These are phyloP conservation scores for Seriola dumerili DNA, from an alignment of 2,113 vertebrate species.

Conservation along the genomic window DNA sequence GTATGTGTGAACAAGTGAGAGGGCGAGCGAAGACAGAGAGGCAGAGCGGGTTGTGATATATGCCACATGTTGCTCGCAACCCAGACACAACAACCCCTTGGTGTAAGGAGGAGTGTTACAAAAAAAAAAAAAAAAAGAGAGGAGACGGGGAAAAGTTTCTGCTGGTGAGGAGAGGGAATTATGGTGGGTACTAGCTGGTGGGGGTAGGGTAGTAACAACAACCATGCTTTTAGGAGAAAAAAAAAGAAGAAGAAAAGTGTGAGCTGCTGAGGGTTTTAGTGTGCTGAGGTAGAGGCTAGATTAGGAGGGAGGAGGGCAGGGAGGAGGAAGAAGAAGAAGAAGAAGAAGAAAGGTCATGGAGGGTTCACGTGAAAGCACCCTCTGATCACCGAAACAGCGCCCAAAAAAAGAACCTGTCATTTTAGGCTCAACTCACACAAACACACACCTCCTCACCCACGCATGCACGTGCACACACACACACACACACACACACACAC, in stretches of 20 bases:
- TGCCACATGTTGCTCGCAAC: conserved; percentile 72
- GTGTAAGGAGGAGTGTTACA: conserved; percentile 60
- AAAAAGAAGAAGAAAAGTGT: conserved; percentile 39
- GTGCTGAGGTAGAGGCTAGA: conserved; percentile 29
- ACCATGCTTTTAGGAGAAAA: conserved; percentile 41
- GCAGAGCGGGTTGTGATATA: conserved; percentile 65
- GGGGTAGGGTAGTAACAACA: conserved; percentile 53
- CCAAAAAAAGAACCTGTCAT: conserved; percentile 75
- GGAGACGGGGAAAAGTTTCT: conserved; percentile 59
- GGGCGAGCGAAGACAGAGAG: conserved; percentile 29
- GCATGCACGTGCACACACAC: conserved; percentile 13
- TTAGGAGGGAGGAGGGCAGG: conserved; percentile 10
- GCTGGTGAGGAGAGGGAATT: conserved; percentile 61
- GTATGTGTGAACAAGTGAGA: conserved; percentile 61
- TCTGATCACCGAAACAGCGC: conserved; percentile 63
- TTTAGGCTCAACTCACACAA: conserved; percentile 51
- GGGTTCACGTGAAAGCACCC: conserved; percentile 54
- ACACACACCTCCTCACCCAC: conserved; percentile 43
- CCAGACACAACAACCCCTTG: conserved; percentile 81
- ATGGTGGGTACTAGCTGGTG: conserved; percentile 46
- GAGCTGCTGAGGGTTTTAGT: conserved; percentile 38
- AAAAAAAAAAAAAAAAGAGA: conserved; percentile 47
- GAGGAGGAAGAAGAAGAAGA: conserved; percentile 5
- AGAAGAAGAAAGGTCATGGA: conserved; percentile 42
- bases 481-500: conserved; percentile 45